These are phyloP conservation scores for Tamias sibiricus DNA, from an alignment of 2,113 vertebrate genomes.

Conservation along the genomic window DNA sequence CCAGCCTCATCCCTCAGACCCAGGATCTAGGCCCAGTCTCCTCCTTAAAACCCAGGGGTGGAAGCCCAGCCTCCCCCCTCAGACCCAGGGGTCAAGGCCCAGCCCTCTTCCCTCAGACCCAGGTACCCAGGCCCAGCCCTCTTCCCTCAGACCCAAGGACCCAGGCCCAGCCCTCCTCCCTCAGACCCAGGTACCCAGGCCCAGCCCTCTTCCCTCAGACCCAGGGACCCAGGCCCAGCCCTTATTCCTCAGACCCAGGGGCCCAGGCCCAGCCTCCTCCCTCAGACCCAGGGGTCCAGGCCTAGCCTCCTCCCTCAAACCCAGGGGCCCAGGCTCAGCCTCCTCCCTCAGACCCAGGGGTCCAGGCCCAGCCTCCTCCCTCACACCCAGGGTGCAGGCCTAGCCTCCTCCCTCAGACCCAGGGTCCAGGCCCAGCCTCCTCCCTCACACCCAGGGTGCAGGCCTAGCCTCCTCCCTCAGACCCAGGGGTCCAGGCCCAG, in stretches of 20 bases:
- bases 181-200: background rate
- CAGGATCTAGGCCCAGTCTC: background rate
- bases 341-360: background rate
- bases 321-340: fast-evolving
- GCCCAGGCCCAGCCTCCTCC: too few relatives aligned
- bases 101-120: background rate
- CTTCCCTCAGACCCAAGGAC: background rate
- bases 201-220: background rate
- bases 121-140: fast-evolving
- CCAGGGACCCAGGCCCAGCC: background rate
- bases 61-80: background rate
- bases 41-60: too few relatives aligned
- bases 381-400: background rate
- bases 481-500: background rate
- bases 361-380: background rate
- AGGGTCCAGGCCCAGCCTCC: background rate
- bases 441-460: background rate
- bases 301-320: background rate
- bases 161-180: too few relatives aligned
- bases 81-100: background rate
- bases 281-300: background rate
- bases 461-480: background rate
- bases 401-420: background rate
- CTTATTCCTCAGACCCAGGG: too few relatives aligned
- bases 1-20: background rate